Percentiles rank a stretch among this genome's conserved stretches.
These are phyloP conservation scores for Caranx melampygus DNA, from an alignment of 2,113 vertebrate species.

Conservation along the genomic window DNA sequence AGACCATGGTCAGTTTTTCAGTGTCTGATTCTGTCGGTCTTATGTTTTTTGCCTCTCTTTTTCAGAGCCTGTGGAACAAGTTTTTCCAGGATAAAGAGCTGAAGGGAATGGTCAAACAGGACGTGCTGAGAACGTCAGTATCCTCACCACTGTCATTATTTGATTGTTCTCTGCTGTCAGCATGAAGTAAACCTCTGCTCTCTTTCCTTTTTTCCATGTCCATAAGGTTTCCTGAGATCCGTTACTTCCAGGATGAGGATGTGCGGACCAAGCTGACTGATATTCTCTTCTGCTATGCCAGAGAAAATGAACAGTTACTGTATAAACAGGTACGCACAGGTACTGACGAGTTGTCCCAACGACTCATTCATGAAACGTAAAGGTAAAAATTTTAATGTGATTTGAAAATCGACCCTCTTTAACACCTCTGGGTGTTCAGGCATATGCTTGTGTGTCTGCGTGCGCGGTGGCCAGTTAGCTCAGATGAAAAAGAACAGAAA, in stretches of 20 bases:
- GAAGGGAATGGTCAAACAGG: conserved; percentile 97
- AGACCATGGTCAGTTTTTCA: not conserved
- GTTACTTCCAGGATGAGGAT: conserved; percentile 96
- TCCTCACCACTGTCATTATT: not conserved
- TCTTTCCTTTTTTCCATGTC: not conserved
- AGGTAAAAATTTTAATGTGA: not conserved
- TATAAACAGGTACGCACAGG: conserved; percentile 94
- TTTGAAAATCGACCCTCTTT: not conserved
- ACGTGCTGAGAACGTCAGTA: conserved; percentile 95
- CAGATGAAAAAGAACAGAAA: conserved; percentile 43
- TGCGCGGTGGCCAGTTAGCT: not conserved
- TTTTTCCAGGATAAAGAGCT: conserved; percentile 99
- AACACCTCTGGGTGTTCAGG: not conserved
- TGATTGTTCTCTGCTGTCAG: not conserved
- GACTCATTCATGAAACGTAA: not conserved
- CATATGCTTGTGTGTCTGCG: not conserved
- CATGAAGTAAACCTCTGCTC: not conserved
- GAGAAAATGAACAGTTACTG: conserved; percentile 98
- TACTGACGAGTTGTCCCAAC: not conserved
- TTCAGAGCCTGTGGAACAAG: conserved; percentile 97
- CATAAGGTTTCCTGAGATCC: conserved; percentile 95
- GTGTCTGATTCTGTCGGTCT: not conserved
- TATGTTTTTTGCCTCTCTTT: not conserved
- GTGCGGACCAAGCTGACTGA: conserved; percentile 97
- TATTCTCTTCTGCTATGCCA: conserved; percentile 98